Base-by-base conservation (phyloP, 2,888 invertebrate species). In the Zeuzera pyrina region DNA sequence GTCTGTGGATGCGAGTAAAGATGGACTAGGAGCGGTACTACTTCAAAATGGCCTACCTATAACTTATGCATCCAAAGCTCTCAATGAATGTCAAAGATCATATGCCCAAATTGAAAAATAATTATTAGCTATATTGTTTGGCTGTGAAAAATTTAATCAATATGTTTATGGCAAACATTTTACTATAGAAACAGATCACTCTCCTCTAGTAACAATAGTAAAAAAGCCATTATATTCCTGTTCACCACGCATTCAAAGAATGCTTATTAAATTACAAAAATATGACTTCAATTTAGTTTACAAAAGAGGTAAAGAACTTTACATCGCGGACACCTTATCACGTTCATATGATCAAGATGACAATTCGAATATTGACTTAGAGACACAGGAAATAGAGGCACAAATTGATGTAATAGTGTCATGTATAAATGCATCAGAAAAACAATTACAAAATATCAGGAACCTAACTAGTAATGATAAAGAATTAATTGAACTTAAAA, bases 11-110 rank as follows among this genome's bases (percentile, higher is more conserved):
- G 28, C 41, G 1, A 44, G 45, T 25, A 47, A 41, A 22, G 34
- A 36, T 15, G 49, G 45, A 0, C 21, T 51, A 12, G 47, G 51
- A 0, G 48, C 46, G 1, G n/a, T n/a, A n/a, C n/a, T n/a, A n/a
- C n/a, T n/a, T n/a, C n/a, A n/a, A n/a, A n/a, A n/a, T n/a, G n/a
- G 7, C 13, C 8, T 13, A 7, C 3, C 13, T 27, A 14, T 27
- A 13, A 2, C 13, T 27, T 13, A 27, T 15, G 27, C 19, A 8
- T 19, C 19, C 5, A 19, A 19, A 19, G 19, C 19, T 6, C 8
- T 19, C 5, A 19, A 19, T 19, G 19, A 19, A 6, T 6, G 5
- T 19, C 19, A 19, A 8, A 19, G 19, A 6, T 19, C 19, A 6
- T 19, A 19, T 19, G 19, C 19, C 5, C 19, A 19, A 19, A 19